Evolutionary conservation across 2,888 invertebrate genomes (phyloP).

Genomic region (Sisyra nigra): DNA sequence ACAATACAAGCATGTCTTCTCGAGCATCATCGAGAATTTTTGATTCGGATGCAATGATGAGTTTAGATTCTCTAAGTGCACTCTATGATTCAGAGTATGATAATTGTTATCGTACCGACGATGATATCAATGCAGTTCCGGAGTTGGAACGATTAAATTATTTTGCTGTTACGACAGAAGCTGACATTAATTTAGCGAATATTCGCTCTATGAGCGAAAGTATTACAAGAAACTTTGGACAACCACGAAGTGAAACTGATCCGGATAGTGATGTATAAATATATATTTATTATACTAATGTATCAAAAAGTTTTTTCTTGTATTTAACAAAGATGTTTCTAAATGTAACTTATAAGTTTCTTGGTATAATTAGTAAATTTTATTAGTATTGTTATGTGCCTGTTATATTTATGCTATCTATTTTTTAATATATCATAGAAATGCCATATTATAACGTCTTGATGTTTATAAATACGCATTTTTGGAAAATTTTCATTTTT

Average conservation of each 20-base stretch:
- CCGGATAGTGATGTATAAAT: slow-evolving; percentile 46
- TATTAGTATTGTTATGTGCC: too few species aligned
- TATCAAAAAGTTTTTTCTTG: neutral
- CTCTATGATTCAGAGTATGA: slow-evolving; percentile 67
- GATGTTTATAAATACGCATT: too few species aligned
- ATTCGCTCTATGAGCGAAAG: slow-evolving; percentile 61
- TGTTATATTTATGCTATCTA: neutral
- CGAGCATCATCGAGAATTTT: slow-evolving; percentile 69
- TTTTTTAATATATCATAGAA: neutral
- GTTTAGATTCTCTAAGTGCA: slow-evolving; percentile 64
- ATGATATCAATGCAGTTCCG: slow-evolving; percentile 28
- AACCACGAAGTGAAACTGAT: slow-evolving; percentile 47
- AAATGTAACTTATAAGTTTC: too few species aligned
- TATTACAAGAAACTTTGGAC: slow-evolving; percentile 60
- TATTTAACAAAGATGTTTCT: neutral
- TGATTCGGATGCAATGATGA: slow-evolving; percentile 59
- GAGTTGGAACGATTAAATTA: slow-evolving; percentile 28
- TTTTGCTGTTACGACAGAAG: slow-evolving; percentile 24
- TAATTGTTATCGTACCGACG: slow-evolving; percentile 38
- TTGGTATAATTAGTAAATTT: too few species aligned
- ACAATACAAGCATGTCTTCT: slow-evolving; percentile 66
- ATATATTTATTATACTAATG: neutral
- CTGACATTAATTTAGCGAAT: slow-evolving; percentile 51
- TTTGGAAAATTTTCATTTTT: too few species aligned
- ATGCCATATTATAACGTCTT: neutral